phyloP scores from a whole-genome alignment of 2,888 invertebrate genomes.

The Liodrosophila aerea region DNA sequence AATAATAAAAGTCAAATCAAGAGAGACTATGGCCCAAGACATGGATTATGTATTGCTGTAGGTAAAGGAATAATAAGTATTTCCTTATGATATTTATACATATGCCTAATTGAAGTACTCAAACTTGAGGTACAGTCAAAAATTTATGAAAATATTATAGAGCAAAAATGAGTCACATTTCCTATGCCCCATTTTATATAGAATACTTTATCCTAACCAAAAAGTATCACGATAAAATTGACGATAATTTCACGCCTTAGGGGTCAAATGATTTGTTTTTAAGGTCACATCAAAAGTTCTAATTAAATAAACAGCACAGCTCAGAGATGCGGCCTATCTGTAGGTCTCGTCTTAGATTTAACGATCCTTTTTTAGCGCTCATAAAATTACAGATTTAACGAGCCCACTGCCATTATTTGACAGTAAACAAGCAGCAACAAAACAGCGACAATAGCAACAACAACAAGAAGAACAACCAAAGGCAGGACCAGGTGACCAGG shows the following conservation, averaged over 20 bases:
- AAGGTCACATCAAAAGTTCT: conserved; percentile 35
- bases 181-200: too few relatives aligned
- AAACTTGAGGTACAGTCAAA: too few relatives aligned
- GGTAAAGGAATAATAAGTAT: too few relatives aligned
- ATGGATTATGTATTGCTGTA: too few relatives aligned
- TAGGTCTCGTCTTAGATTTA: conserved; percentile 59
- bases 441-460: conserved; percentile 7
- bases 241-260: conserved; percentile 16
- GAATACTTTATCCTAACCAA: too few relatives aligned
- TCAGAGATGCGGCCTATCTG: conserved; percentile 7
- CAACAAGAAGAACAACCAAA: conserved; percentile 1
- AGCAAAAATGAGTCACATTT: too few relatives aligned
- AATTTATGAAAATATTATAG: too few relatives aligned
- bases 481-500: conserved; percentile 51
- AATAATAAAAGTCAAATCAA: too few relatives aligned
- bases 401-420: conserved; percentile 67
- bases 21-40: too few relatives aligned
- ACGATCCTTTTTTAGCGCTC: conserved; percentile 67
- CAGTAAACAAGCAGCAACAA: conserved; percentile 58
- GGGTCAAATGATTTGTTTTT: conserved; percentile 9
- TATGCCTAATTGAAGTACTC: too few relatives aligned
- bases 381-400: conserved; percentile 75
- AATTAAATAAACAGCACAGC: conserved; percentile 60
- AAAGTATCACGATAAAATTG: background rate
- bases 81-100: too few relatives aligned